Conservation (phyloP, 1,140 invertebrate genomes). For the Panagrolaimus sp. region DNA sequence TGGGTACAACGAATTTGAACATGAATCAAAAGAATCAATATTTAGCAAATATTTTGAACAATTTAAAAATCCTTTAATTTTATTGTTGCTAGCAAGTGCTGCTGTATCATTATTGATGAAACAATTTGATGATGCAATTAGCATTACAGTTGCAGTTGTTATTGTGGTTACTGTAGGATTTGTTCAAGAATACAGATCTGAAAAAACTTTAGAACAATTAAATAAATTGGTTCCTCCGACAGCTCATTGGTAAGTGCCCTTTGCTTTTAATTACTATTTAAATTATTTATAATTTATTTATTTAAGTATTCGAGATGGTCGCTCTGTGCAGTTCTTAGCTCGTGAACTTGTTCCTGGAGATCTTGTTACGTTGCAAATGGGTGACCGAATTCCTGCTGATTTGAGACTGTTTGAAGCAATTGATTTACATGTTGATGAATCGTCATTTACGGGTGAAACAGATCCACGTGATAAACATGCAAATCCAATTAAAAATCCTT, state of each 20-base stretch:
- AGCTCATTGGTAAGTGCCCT: slow-evolving; percentile 62
- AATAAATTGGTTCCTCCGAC: slow-evolving; percentile 84
- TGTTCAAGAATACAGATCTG: slow-evolving; percentile 93
- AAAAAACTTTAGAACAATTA: slow-evolving; percentile 96
- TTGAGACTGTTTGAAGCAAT: slow-evolving; percentile 76
- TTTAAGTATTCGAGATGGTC: slow-evolving; percentile 72
- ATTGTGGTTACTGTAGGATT: slow-evolving; percentile 99
- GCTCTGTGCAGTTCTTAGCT: slow-evolving; percentile 83
- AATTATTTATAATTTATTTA: slow-evolving; percentile 7
- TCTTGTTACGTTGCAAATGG: slow-evolving; percentile 82
- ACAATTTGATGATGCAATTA: slow-evolving; percentile 96
- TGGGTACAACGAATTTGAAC: slow-evolving; percentile 87
- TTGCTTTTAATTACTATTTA: background rate
- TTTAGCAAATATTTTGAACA: slow-evolving; percentile 97
- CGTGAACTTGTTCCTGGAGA: slow-evolving; percentile 95
- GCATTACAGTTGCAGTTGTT: slow-evolving; percentile 86
- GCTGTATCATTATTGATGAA: slow-evolving; percentile 89
- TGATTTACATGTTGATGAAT: slow-evolving; percentile 91
- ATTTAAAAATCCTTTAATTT: slow-evolving; percentile 95
- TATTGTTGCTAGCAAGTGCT: slow-evolving; percentile 86
- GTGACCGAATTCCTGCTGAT: slow-evolving; percentile 92
- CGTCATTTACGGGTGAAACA: slow-evolving; percentile 90
- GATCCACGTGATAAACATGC: slow-evolving; percentile 62
- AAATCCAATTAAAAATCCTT: slow-evolving; percentile 63
- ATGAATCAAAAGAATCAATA: slow-evolving; percentile 82